Evolutionary conservation across 2,888 invertebrate genomes (phyloP).

Genomic region (Colostygia pectinataria): DNA sequence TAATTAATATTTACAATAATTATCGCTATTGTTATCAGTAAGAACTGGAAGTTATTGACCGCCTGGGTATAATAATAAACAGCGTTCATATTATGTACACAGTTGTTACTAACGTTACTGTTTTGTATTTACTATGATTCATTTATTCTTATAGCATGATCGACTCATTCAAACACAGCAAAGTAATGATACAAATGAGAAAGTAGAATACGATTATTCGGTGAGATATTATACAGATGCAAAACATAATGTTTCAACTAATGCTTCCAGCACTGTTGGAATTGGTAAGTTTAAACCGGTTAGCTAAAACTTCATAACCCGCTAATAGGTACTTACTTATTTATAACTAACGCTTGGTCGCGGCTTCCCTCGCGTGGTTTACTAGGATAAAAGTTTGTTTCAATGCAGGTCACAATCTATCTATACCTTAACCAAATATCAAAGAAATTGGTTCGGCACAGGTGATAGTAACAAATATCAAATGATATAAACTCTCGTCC

Average conservation of each 20-base stretch:
- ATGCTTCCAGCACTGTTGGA: not conserved
- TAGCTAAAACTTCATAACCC: too few species aligned
- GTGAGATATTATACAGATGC: constrained; percentile 1
- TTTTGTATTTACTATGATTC: constrained; percentile 4
- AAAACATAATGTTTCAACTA: not conserved
- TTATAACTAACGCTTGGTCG: too few species aligned
- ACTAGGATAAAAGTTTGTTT: too few species aligned
- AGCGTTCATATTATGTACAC: constrained; percentile 20
- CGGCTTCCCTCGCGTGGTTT: too few species aligned
- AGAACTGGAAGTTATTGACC: constrained; percentile 23
- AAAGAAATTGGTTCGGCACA: too few species aligned
- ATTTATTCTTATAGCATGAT: not conserved
- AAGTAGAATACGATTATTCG: constrained; percentile 4
- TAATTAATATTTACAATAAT: constrained; percentile 11
- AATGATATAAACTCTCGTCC: too few species aligned
- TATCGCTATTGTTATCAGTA: constrained; percentile 28
- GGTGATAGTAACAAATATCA: too few species aligned
- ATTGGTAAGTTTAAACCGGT: not conserved
- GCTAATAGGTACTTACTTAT: too few species aligned
- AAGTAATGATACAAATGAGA: constrained; percentile 4
- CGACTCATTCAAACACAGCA: not conserved
- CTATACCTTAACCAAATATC: too few species aligned
- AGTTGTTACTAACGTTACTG: constrained; percentile 20
- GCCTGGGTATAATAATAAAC: constrained; percentile 3
- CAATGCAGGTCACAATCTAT: too few species aligned